Evolutionary conservation across 2,888 invertebrate genomes (phyloP), one percentile per base, ranked within the genome.

Genomic region (Cylindroiulus punctatus): DNA sequence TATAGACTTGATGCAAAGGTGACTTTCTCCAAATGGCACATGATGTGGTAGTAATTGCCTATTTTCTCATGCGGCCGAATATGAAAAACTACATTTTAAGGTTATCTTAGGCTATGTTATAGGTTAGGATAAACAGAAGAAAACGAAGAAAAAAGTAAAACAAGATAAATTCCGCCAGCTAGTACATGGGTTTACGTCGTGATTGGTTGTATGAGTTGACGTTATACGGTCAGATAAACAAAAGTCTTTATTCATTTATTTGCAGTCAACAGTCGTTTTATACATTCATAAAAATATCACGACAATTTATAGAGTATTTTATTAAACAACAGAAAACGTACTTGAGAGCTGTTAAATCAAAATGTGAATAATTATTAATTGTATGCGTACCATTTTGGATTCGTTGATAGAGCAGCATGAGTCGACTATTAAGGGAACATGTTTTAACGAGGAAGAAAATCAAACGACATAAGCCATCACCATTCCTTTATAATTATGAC

Each of bases 241-340:
- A 52, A 52, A 52, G 52, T 52, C 19, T n/a, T 52, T 52, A 52
- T 52, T 47, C 40, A 40, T 40, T 8, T 52, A 52, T 52, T 52
- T 52, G 4, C n/a, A 7, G 52, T 52, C 52, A 52, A 52, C 52
- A 52, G n/a, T 12, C 52, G n/a, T n/a, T 52, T 52, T 52, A 52
- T 52, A 52, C n/a, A 52, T 52, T 52, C 52, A 52, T 52, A 52
- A 52, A 52, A 52, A 52, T 52, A 52, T 12, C 52, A 52, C 52
- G 52, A 52, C n/a, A 52, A 52, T 52, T 52, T 52, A n/a, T 52
- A 52, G 52, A 52, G n/a, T n/a, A n/a, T n/a, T 52, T 52, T n/a
- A 19, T 52, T 52, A 3, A n/a, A 3, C n/a, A 52, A 52, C n/a
- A 7, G 10, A 52, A 52, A 52, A 52, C n/a, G n/a, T n/a, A 52